Percentiles rank a stretch among this genome's conserved stretches.
Evolutionary conservation across 2,113 vertebrate species (phyloP).

Genomic region (Atlantisia rogersi): DNA sequence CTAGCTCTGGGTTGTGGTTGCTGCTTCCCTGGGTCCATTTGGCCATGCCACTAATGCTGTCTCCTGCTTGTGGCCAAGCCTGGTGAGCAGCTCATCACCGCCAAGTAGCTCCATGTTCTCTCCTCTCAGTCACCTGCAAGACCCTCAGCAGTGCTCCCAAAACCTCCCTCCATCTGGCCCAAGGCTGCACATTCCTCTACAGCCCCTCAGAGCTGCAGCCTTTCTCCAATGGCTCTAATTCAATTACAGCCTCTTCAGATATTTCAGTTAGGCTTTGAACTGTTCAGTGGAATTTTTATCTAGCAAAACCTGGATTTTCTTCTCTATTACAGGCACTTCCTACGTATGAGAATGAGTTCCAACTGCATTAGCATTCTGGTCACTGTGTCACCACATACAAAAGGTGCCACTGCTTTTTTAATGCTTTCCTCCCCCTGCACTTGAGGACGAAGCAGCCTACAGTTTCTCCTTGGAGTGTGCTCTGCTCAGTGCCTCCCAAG

Average conservation of each 20-base stretch:
- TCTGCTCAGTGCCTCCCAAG: background rate
- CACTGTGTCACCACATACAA: background rate
- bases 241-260: background rate
- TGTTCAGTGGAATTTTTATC: background rate
- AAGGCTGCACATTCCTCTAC: background rate
- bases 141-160: background rate
- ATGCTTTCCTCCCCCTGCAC: background rate
- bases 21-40: background rate
- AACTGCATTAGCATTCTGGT: background rate
- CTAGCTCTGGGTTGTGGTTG: background rate
- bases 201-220: background rate
- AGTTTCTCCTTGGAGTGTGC: background rate
- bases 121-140: background rate
- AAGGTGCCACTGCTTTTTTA: background rate
- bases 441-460: background rate
- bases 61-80: background rate
- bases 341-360: background rate
- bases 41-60: background rate
- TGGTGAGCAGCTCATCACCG: too few relatives aligned
- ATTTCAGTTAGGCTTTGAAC: background rate
- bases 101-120: background rate
- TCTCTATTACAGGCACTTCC: background rate
- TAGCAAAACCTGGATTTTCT: background rate
- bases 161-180: background rate
- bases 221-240: background rate